phyloP scores from a whole-genome alignment of 2,888 invertebrate genomes.

The Drosophila heteroneura region DNA sequence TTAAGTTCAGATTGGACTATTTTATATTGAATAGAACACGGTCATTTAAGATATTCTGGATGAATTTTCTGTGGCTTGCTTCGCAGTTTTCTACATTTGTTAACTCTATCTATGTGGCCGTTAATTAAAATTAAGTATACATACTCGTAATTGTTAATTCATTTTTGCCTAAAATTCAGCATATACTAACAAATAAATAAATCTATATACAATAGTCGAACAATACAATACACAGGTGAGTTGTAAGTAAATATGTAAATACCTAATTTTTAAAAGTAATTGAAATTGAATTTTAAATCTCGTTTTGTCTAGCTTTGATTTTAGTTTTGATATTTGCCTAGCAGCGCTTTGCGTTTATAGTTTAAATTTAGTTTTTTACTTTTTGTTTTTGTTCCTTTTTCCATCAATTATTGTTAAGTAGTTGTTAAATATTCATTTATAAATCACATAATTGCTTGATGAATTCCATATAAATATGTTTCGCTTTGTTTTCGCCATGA shows the following conservation, averaged over 20 bases:
- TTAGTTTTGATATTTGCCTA: constrained; percentile 61
- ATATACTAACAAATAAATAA: constrained; percentile 56
- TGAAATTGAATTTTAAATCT: constrained; percentile 73
- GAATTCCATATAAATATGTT: constrained; percentile 73
- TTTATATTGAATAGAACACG: neutral
- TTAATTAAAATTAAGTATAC: constrained; percentile 41
- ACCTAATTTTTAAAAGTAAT: constrained; percentile 67
- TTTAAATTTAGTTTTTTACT: constrained; percentile 44
- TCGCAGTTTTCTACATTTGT: constrained; percentile 57
- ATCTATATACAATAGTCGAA: constrained; percentile 58
- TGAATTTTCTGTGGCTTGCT: neutral
- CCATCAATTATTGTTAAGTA: constrained; percentile 77
- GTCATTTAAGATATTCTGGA: too few species aligned
- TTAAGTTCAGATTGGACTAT: neutral
- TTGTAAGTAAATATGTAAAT: constrained; percentile 40
- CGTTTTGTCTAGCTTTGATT: constrained; percentile 63
- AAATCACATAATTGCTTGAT: constrained; percentile 83
- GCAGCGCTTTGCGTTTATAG: constrained; percentile 63
- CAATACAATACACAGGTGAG: constrained; percentile 47
- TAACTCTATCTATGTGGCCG: constrained; percentile 45
- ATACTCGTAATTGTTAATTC: constrained; percentile 23
- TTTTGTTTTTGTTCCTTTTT: constrained; percentile 28
- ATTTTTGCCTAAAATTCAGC: constrained; percentile 74
- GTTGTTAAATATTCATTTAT: constrained; percentile 74
- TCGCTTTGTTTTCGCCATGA: constrained; percentile 20